Base-by-base conservation (phyloP, 2,888 invertebrate species). In the Willowsia nigromaculata region DNA sequence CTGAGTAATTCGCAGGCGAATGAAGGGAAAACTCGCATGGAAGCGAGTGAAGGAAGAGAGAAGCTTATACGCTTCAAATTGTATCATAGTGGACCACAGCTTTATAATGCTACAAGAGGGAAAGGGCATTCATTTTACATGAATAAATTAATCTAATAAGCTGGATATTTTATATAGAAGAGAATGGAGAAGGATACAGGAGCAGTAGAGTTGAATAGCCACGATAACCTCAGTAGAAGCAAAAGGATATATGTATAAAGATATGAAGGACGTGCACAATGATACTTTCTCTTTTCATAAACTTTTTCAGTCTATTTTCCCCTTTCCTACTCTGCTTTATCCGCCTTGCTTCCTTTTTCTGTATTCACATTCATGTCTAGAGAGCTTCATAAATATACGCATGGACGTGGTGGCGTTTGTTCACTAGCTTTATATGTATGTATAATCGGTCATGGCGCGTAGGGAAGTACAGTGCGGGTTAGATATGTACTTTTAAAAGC, bases 201-300 rank as follows among this genome's bases (percentile, higher is more conserved):
- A 53, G 53, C 30, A 13, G 40, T 33, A 25, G 40, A 53, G 33
- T 47, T 53, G 68, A 71, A 50, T 40, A 33, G 33, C 5, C 27
- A 80, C 3, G 37, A 30, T 80, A n/a, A 43, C 18, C 40, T 71
- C 18, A 37, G 18, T 43, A 50, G 80, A 13, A 43, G 37, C 18
- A 18, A 43, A 40, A 50, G 15, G 25, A 50, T n/a, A n/a, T n/a
- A n/a, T n/a, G n/a, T n/a, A n/a, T n/a, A n/a, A n/a, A 74, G 15
- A 1, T 5, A 37, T 25, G 59, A 40, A 37, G 65, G 43, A 80
- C 9, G 47, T 43, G 80, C 40, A 56, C 76, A 85, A 85, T 85
- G 76, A 76, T 85, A 62, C 85, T 85, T 85, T 85, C 76, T 85
- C 84, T 56, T n/a, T 78, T 76, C 85, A 76, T 78, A 37, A 85